Evolutionary conservation across 2,113 vertebrate species (phyloP).

Genomic region (Pluvialis apricaria): DNA sequence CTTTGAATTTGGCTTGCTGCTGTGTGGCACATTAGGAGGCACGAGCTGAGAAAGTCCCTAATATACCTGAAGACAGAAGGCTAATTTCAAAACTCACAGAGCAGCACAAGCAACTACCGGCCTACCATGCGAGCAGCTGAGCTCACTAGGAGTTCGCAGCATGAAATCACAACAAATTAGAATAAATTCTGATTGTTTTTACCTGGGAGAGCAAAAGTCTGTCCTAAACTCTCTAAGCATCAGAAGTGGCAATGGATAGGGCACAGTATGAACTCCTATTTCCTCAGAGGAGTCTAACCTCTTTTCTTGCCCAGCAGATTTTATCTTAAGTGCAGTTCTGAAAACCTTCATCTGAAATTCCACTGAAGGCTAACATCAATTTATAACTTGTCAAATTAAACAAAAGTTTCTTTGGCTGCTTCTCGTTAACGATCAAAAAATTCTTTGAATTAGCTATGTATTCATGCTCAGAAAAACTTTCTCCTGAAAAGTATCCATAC

Average conservation of each 20-base stretch:
- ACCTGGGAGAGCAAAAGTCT: not conserved
- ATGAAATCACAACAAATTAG: not conserved
- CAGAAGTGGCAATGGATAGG: not conserved
- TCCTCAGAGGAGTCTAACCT: not conserved
- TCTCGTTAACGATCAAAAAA: not conserved
- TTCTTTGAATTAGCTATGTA: not conserved
- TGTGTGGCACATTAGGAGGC: not conserved
- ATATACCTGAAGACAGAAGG: not conserved
- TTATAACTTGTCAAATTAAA: not conserved
- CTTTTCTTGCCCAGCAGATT: not conserved
- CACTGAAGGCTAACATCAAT: not conserved
- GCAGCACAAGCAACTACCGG: not conserved
- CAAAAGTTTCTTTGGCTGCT: not conserved
- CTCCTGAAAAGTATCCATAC: not conserved
- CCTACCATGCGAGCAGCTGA: not conserved
- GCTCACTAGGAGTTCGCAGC: not conserved
- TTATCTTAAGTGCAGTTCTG: not conserved
- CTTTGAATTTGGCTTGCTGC: not conserved
- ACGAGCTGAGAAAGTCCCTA: not conserved
- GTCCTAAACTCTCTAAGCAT: not conserved
- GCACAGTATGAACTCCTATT: not conserved
- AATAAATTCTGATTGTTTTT: not conserved
- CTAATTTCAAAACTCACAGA: not conserved
- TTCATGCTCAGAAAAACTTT: not conserved
- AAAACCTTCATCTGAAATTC: not conserved